Evolutionary conservation across 2,113 vertebrate species (phyloP), one percentile per base, ranked within the genome.

Genomic region (Macaca nemestrina): DNA sequence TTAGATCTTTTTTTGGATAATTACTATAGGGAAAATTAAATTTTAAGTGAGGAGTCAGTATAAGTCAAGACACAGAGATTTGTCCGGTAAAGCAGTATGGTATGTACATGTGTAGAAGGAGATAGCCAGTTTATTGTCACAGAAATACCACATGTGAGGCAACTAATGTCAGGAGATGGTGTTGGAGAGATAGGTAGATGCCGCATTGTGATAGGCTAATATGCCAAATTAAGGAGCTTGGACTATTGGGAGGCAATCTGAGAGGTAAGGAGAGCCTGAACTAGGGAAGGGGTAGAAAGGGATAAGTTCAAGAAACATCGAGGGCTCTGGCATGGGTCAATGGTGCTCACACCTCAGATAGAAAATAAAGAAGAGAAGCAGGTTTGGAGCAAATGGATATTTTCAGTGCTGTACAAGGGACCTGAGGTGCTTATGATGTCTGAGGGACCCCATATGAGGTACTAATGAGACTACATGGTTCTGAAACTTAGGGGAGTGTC

Each of bases 11-110:
- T 81, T 81, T 59, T 52, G 18, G 16, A 25, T 70, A 92, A 84
- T 95, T 91, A 55, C 55, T 86, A 61, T 92, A 89, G 20, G n/a
- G 35, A 92, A 95, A 92, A 92, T 70, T 85, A 86, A 81, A 61
- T 86, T 95, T 79, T 70, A 92, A 84, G 27, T 13, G 80, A 70
- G 7, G 48, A 22, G 3, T 90, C 5, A 57, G 22, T 78, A 25
- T 92, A 82, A 72, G 4, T 50, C 81, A 43, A 86, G 45, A 55
- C 43, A 59, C 12, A 76, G 38, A 48, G 48, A 90, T 81, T 92
- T 75, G 76, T 80, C 72, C 88, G 16, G n/a, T 52, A 64, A 87
- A 90, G 30, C 57, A 68, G 32, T 23, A 5, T 68, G 6, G 9
- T 64, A 13, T 68, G 8, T 81, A 17, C 11, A 57, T 50, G 32